Conservation (phyloP, 2,888 invertebrate genomes). For the Eutolmus rufibarbis region DNA sequence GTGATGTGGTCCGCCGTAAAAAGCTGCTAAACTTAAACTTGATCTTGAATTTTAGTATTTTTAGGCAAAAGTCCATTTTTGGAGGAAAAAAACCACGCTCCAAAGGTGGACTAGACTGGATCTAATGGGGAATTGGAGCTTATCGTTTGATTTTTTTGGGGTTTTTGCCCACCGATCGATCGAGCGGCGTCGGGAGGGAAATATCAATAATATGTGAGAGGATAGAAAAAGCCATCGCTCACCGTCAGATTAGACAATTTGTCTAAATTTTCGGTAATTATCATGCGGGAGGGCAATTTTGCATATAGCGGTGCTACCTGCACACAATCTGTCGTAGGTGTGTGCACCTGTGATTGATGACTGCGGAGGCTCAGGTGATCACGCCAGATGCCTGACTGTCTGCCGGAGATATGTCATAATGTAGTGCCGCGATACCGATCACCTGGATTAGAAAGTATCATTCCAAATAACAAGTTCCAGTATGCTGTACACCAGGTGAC, state of each 20-base stretch:
- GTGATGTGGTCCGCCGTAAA: neutral
- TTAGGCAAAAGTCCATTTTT: neutral
- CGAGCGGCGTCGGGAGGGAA: neutral
- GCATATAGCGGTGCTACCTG: neutral
- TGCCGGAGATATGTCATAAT: neutral
- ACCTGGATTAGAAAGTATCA: conserved; percentile 9
- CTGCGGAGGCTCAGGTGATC: neutral
- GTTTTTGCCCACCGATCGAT: neutral
- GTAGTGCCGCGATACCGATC: conserved; percentile 9
- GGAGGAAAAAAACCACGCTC: neutral
- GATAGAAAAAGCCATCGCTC: neutral
- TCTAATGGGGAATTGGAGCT: neutral
- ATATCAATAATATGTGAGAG: neutral
- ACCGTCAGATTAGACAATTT: conserved; percentile 8
- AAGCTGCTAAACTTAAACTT: conserved; percentile 9
- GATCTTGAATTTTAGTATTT: conserved; percentile 19
- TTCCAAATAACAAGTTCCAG: neutral
- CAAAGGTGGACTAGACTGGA: neutral
- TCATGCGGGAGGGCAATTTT: neutral
- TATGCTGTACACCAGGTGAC: neutral
- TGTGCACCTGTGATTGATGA: conserved; percentile 17
- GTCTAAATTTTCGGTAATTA: conserved; percentile 1
- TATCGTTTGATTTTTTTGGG: neutral
- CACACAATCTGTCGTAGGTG: neutral
- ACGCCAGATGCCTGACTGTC: neutral